Base-by-base conservation (phyloP, 2,888 invertebrate genomes). In the Drosophila putrida region DNA sequence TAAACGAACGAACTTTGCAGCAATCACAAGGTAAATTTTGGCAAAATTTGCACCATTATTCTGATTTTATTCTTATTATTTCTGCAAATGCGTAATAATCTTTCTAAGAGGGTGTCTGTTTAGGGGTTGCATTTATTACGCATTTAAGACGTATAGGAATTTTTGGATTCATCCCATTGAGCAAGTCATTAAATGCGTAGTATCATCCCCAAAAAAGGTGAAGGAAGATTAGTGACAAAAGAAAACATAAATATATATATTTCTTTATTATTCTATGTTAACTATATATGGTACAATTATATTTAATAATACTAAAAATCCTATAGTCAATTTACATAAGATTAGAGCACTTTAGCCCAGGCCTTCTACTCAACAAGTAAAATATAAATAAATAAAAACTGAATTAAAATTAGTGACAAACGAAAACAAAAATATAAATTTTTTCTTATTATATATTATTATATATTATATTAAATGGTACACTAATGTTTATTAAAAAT, bases 11-110 rank as follows among this genome's bases (percentile, higher is more conserved):
- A 70, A 41, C 25, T 25, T n/a, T 28, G 9, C 11, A 46, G 65
- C 44, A 58, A 39, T 49, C 36, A 59, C 46, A 82, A 79, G 82
- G 82, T 88, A 73, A 59, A 38, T 39, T 36, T 44, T 3, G 4
- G 4, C 4, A 5, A 6, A 47, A 27, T 43, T n/a, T 20, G 20
- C 20, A 20, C 6, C 0, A 2, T 27, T 28, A 2, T 27, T 28
- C 36, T n/a, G 28, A 51, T n/a, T 8, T 25, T 31, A 1, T 10
- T 1, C 20, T 28, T 28, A 60, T 39, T 36, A 60, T 49, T 46
- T 36, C 38, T 31, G 11, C 10, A 43, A 75, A 41, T 71, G 66
- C 70, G 66, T 58, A 41, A 13, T 41, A 10, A 11, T 46, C 10
- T 38, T 36, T 15, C 25, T 9, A 15, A 11, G 15, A 55, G 64